These are phyloP conservation scores for Halcyon malimbica DNA, from an alignment of 2,113 vertebrate species.

Conservation along the genomic window DNA sequence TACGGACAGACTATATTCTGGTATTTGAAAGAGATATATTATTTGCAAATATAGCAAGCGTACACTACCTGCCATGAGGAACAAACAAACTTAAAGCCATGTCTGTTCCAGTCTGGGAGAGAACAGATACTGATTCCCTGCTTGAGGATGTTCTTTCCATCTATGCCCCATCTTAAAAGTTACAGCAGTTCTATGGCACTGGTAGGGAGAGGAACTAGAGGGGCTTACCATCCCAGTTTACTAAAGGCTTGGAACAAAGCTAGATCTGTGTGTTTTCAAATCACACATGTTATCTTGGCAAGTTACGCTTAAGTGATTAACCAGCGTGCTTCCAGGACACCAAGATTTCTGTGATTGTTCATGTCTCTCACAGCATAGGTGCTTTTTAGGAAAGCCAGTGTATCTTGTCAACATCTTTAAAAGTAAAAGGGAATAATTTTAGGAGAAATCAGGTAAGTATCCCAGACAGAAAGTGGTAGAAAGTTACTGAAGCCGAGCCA, in stretches of 20 bases:
- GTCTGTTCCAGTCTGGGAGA: not conserved
- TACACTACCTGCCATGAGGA: not conserved
- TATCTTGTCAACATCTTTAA: not conserved
- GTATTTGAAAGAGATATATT: not conserved
- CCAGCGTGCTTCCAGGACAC: not conserved
- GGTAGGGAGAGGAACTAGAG: not conserved
- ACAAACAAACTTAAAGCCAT: not conserved
- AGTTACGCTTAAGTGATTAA: not conserved
- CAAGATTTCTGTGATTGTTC: not conserved
- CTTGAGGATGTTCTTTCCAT: not conserved
- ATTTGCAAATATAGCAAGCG: not conserved
- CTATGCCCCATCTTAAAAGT: not conserved
- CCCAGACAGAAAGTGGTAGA: not conserved
- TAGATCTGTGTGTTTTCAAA: not conserved
- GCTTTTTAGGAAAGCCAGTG: not conserved
- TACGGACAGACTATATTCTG: not conserved
- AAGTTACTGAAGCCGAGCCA: not conserved
- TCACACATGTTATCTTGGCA: not conserved
- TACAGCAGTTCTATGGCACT: not conserved
- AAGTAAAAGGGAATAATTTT: not conserved
- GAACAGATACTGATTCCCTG: not conserved
- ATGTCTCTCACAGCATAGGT: not conserved
- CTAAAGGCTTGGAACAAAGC: not conserved
- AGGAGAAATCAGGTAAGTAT: not conserved
- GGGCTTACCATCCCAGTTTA: not conserved